phyloP scores from a whole-genome alignment of 2,113 vertebrate species.

The Grantiella picta region DNA sequence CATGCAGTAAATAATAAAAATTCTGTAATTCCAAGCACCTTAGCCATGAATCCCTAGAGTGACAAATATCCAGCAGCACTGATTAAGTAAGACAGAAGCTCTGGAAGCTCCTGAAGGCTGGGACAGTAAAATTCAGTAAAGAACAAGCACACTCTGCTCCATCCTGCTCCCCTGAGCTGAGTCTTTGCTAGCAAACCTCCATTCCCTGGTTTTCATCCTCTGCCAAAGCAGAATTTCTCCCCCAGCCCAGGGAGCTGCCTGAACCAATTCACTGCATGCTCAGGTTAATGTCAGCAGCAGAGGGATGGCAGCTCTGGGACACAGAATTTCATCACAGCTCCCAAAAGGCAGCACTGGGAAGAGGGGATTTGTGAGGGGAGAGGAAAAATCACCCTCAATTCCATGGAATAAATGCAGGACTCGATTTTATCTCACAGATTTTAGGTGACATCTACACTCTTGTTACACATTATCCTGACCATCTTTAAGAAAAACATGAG shows the following conservation, averaged over 20 bases:
- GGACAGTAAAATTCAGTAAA: not conserved
- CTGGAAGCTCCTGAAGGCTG: not conserved
- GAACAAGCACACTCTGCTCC: not conserved
- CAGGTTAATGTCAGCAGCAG: not conserved
- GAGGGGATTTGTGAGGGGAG: not conserved
- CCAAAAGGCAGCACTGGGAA: not conserved
- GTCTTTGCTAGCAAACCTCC: not conserved
- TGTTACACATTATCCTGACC: not conserved
- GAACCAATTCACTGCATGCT: rapidly evolving
- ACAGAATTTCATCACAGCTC: not conserved
- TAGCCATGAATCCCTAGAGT: not conserved
- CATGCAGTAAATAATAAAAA: not conserved
- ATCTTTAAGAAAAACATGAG: not conserved
- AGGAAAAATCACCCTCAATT: not conserved
- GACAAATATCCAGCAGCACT: not conserved
- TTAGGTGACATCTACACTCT: not conserved
- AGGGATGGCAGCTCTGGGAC: not conserved
- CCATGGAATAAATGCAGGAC: not conserved
- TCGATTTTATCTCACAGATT: not conserved
- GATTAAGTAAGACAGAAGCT: not conserved
- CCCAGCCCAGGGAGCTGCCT: not conserved
- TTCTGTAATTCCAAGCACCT: not conserved
- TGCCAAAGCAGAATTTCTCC: not conserved
- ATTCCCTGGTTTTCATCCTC: not conserved
- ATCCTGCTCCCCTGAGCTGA: not conserved